These are phyloP conservation scores for Ctenosaura bakeri DNA, from an alignment of 2,797 vertebrate species.

Conservation along the genomic window DNA sequence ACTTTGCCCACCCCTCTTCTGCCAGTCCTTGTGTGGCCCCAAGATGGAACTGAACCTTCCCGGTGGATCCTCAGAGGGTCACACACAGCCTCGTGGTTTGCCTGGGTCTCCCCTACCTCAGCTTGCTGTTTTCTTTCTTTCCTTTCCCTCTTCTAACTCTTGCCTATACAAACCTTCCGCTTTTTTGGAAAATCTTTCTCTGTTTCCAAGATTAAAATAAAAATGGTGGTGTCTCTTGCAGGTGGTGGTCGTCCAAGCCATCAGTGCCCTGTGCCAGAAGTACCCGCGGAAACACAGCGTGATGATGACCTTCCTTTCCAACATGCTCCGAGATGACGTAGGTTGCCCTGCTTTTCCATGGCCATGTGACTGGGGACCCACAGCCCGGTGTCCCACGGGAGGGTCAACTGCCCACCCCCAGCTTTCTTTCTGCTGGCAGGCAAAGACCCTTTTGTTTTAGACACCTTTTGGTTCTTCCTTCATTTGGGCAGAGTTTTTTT, in stretches of 20 bases:
- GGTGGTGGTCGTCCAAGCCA: constrained; percentile 98
- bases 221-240: constrained; percentile 65
- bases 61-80: neutral
- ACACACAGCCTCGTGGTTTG: too few species aligned
- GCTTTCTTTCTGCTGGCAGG: too few species aligned
- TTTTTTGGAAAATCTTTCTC: neutral
- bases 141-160: neutral
- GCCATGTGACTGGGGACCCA: too few species aligned
- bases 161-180: rapidly evolving
- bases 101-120: neutral
- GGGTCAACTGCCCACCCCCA: too few species aligned
- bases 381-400: too few species aligned
- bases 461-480: too few species aligned
- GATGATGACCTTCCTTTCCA: constrained; percentile 99
- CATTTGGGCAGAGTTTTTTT: too few species aligned
- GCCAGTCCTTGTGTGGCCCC: too few species aligned
- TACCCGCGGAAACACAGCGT: constrained; percentile 97
- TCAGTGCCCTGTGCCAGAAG: constrained; percentile 97
- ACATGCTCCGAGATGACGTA: constrained; percentile 98
- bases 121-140: too few species aligned
- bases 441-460: too few species aligned
- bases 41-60: neutral
- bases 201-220: rapidly evolving
- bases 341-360: constrained; percentile 53
- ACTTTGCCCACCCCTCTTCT: too few species aligned